phyloP scores from a whole-genome alignment of 2,797 vertebrate species.

The Cheracebus regulus region DNA sequence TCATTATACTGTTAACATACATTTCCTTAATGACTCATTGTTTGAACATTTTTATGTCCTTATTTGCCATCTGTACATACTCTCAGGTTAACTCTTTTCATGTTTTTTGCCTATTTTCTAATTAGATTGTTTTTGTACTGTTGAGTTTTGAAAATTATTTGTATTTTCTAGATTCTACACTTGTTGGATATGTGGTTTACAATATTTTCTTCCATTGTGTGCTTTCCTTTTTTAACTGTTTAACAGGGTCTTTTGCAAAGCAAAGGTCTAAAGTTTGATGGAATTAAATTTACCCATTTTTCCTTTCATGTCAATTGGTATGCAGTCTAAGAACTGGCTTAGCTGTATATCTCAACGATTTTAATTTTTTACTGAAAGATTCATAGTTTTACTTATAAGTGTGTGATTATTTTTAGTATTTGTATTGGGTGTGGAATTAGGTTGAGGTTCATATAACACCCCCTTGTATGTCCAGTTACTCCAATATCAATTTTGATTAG shows the following conservation, averaged over 20 bases:
- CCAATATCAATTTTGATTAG: neutral
- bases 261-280: neutral
- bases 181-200: neutral
- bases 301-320: neutral
- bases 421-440: neutral
- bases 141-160: neutral
- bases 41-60: neutral
- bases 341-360: neutral
- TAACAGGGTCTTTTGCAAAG: neutral
- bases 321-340: neutral
- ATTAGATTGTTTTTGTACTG: neutral
- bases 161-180: neutral
- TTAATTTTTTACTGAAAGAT: neutral
- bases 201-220: neutral
- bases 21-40: neutral
- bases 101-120: neutral
- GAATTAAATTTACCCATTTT: neutral
- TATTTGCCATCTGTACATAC: neutral
- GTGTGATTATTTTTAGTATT: neutral
- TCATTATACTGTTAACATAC: neutral
- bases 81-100: neutral
- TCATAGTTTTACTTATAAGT: neutral
- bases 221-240: neutral
- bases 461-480: neutral
- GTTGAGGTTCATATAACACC: neutral